Percentiles rank a stretch among this genome's conserved stretches.
phyloP scores from a whole-genome alignment of 2,888 invertebrate genomes.

The Latheticus oryzae region DNA sequence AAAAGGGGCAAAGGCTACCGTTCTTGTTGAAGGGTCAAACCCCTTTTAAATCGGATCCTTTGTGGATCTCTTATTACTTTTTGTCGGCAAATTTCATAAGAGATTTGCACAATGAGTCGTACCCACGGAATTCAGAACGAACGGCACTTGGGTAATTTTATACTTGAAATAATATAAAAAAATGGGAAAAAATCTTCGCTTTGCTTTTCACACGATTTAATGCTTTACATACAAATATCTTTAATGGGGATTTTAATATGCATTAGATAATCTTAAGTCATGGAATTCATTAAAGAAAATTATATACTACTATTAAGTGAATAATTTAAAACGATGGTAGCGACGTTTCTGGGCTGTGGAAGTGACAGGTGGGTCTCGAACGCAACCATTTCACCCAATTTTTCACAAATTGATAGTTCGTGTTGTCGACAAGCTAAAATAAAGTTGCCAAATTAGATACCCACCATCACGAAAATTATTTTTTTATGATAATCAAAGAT shows the following conservation, averaged over 20 bases:
- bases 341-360: conserved; percentile 25
- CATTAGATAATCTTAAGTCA: conserved; percentile 43
- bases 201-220: conserved; percentile 41
- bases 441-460: no score
- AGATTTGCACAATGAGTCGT: conserved; percentile 56
- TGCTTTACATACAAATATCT: conserved; percentile 44
- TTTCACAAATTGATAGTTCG: conserved; percentile 19
- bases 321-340: conserved; percentile 36
- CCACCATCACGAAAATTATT: no score
- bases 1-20: conserved; percentile 54
- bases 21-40: conserved; percentile 51
- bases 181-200: conserved; percentile 32
- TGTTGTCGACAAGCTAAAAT: no score
- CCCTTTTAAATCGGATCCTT: conserved; percentile 58
- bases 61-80: conserved; percentile 58
- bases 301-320: conserved; percentile 39
- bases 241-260: conserved; percentile 41
- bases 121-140: conserved; percentile 51
- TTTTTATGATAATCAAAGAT: no score
- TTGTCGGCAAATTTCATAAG: conserved; percentile 56
- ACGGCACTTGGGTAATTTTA: conserved; percentile 43
- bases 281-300: conserved; percentile 45
- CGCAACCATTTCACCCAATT: conserved; percentile 13
- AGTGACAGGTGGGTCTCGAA: conserved; percentile 20
- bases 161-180: conserved; percentile 17